These are phyloP conservation scores for Cataglyphis rosenhaueri DNA, from an alignment of 2,888 invertebrate genomes.

Conservation along the genomic window DNA sequence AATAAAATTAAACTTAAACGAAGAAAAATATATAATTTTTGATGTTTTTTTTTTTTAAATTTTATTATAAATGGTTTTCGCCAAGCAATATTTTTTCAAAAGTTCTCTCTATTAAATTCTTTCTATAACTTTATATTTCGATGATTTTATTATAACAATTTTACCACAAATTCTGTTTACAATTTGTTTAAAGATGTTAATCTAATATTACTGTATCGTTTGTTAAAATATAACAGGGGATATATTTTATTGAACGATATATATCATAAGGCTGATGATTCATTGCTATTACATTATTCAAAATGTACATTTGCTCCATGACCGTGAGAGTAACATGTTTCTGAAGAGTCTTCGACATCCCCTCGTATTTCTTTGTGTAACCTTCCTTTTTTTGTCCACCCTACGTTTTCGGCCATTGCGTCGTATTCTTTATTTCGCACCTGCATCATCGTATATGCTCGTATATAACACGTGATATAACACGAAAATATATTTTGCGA, in stretches of 20 bases:
- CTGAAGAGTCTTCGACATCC: neutral
- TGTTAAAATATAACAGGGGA: neutral
- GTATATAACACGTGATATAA: conserved; percentile 18
- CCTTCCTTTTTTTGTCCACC: conserved; percentile 4
- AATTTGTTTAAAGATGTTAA: conserved; percentile 4
- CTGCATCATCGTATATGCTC: neutral
- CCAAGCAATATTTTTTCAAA: neutral
- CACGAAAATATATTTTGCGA: conserved; percentile 9
- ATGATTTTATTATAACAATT: neutral
- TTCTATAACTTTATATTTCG: neutral
- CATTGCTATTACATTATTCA: neutral
- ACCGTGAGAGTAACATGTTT: conserved; percentile 22
- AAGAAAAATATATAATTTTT: neutral
- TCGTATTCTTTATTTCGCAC: conserved; percentile 18
- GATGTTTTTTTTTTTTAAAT: neutral
- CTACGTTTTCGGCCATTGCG: conserved; percentile 8
- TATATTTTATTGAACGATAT: neutral
- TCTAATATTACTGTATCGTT: neutral
- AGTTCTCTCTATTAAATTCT: neutral
- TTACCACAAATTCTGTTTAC: neutral
- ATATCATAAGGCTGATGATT: neutral
- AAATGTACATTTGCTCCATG: conserved; percentile 31
- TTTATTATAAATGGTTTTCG: neutral
- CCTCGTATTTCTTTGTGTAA: neutral
- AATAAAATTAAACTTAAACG: neutral